phyloP scores from a whole-genome alignment of 2,888 invertebrate genomes.

The Bhutanitis thaidina region DNA sequence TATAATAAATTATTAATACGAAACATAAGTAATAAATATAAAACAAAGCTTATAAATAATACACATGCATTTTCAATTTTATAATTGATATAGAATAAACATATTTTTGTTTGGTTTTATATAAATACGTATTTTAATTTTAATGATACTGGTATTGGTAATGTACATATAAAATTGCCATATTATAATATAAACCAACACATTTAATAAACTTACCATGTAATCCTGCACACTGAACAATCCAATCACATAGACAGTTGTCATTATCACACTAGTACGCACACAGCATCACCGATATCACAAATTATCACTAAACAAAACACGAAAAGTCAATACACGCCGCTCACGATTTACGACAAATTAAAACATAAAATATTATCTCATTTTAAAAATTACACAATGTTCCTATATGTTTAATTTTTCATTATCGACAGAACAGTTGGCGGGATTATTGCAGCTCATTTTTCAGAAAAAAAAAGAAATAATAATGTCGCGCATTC shows the following conservation, averaged over 20 bases:
- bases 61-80: too few relatives aligned
- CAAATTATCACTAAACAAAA: slow-evolving; percentile 65
- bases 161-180: too few relatives aligned
- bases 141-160: too few relatives aligned
- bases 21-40: too few relatives aligned
- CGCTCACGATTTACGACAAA: slow-evolving; percentile 41
- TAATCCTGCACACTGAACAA: slow-evolving; percentile 58
- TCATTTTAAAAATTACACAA: slow-evolving; percentile 23
- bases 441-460: slow-evolving; percentile 37
- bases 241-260: slow-evolving; percentile 67
- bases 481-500: slow-evolving; percentile 29
- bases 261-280: slow-evolving; percentile 69
- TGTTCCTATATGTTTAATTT: slow-evolving; percentile 34
- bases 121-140: too few relatives aligned
- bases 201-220: slow-evolving; percentile 50
- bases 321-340: slow-evolving; percentile 62
- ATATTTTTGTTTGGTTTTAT: too few relatives aligned
- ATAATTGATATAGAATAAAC: too few relatives aligned
- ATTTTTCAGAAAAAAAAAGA: slow-evolving; percentile 38
- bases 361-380: slow-evolving; percentile 27
- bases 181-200: too few relatives aligned
- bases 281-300: slow-evolving; percentile 67
- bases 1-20: too few relatives aligned
- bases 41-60: too few relatives aligned
- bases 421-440: slow-evolving; percentile 27